phyloP scores from a whole-genome alignment of 2,888 invertebrate genomes.

The Pseudococcus longispinus region DNA sequence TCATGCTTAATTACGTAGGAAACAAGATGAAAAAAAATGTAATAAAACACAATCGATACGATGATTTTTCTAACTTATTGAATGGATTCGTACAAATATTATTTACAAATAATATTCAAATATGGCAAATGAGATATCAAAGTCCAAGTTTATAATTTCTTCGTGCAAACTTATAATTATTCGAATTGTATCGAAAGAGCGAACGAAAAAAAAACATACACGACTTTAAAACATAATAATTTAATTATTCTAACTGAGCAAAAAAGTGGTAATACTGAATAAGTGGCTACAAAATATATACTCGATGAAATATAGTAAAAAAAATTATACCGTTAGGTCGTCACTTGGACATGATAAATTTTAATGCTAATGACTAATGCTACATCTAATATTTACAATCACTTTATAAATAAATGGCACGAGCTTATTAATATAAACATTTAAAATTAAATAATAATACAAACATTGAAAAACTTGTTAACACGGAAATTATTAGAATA shows the following conservation, averaged over 20 bases:
- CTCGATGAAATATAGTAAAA: neutral
- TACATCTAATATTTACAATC: constrained; percentile 25
- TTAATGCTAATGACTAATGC: constrained; percentile 8
- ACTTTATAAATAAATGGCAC: constrained; percentile 26
- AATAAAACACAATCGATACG: neutral
- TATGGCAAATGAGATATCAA: neutral
- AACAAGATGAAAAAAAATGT: neutral
- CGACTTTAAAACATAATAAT: neutral
- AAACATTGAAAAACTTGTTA: constrained; percentile 32
- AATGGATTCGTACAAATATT: neutral
- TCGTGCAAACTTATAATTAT: neutral
- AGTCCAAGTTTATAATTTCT: neutral
- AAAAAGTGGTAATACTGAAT: constrained; percentile 10
- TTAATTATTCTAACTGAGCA: neutral
- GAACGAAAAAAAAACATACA: neutral
- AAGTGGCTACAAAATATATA: neutral
- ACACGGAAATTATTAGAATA: constrained; percentile 23
- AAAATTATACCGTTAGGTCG: neutral
- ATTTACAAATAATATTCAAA: constrained; percentile 15
- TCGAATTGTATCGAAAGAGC: neutral
- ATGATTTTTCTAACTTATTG: neutral
- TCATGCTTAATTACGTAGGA: neutral
- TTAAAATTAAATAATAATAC: neutral
- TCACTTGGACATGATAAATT: neutral
- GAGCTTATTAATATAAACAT: constrained; percentile 5